Evolutionary conservation across 2,797 vertebrate genomes (phyloP), one percentile per base, ranked within the genome.

Genomic region (Smutsia gigantea): DNA sequence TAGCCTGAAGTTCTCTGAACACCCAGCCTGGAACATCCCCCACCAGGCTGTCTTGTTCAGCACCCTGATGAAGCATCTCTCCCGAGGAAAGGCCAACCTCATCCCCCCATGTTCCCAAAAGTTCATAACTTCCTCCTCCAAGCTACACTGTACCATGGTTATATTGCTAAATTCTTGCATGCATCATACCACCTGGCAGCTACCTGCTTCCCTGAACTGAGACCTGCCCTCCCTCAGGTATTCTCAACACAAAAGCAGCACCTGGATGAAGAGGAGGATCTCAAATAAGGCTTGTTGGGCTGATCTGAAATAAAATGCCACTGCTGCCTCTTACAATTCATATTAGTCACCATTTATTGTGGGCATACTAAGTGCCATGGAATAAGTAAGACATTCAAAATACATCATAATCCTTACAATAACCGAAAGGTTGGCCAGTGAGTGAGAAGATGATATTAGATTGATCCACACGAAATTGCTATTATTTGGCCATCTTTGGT

Each of bases 341-440:
- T 25, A 75, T 75, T 75, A 63, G 74, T 87, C 51, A 68, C 27
- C 59, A 82, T 25, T 27, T 68, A 69, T 57, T 78, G 19, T 85
- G 25, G 29, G 31, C 79, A 89, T 34, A 90, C 59, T 25, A 10
- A 88, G 46, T n/a, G 25, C 42, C 42, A 84, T 53, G n/a, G 69
- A 93, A 68, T 84, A 85, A 93, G 49, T 69, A 77, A 94, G 19
- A 3, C 34, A 18, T 71, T 91, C 74, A 87, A 64, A 93, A 82
- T 17, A 27, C 17, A 4, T 66, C 57, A 66, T 84, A 39, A 61
- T 75, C 46, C 12, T 71, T 12, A 46, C 31, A 63, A 21, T 69
- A 83, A 81, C 17, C 46, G 25, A 4, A 57, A 87, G 37, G 31
- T n/a, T 82, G 29, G 53, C 29, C 61, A 82, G 55, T 64, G 42